Conservation (phyloP, 2,888 invertebrate genomes). For the Nasonovia ribisnigri region DNA sequence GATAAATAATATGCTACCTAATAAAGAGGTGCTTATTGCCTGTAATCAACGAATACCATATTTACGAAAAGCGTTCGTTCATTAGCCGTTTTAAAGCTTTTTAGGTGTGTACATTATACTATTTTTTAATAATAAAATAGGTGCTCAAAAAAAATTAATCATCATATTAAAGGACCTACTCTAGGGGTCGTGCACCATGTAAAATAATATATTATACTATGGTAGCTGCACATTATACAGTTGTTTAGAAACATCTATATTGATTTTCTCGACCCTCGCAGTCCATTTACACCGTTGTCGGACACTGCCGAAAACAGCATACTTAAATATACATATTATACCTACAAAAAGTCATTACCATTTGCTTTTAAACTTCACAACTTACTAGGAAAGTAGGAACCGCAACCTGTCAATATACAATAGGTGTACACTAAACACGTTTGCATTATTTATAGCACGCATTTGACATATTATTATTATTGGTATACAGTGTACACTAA, state of each 20-base stretch:
- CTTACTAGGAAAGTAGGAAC: too few relatives aligned
- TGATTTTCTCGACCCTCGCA: slow-evolving; percentile 35
- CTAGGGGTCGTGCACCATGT: not conserved
- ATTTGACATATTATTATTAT: not conserved
- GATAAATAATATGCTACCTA: not conserved
- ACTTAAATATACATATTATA: not conserved
- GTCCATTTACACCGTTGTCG: not conserved
- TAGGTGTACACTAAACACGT: not conserved
- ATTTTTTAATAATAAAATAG: not conserved
- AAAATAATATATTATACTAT: not conserved
- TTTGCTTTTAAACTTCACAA: not conserved
- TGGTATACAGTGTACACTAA: too few relatives aligned
- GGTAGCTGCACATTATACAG: not conserved
- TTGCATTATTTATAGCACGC: not conserved
- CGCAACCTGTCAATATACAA: not conserved
- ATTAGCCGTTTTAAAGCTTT: not conserved
- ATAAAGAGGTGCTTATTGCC: too few relatives aligned
- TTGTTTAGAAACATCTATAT: slow-evolving; percentile 35
- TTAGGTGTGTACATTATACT: not conserved
- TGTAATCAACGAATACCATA: not conserved
- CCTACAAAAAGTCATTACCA: not conserved
- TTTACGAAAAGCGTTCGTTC: not conserved
- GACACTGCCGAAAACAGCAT: slow-evolving; percentile 13
- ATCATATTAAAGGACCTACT: not conserved
- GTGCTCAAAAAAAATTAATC: not conserved